Base-by-base conservation (phyloP, 1,140 invertebrate genomes). In the Colletes latitarsis region DNA sequence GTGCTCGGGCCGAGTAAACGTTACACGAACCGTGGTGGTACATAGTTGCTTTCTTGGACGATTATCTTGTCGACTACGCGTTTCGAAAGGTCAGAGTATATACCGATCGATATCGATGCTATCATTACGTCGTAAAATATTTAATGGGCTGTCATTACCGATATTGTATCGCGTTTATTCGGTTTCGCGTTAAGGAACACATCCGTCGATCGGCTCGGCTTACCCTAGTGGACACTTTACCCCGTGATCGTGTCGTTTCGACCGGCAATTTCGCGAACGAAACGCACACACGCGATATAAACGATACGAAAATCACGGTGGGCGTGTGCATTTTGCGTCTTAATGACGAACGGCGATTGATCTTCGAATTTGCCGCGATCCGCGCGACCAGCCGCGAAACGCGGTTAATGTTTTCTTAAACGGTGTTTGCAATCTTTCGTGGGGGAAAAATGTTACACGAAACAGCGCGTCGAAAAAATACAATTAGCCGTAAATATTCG, bases 141-240 rank as follows among this genome's bases (percentile, higher is more conserved):
- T 81, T 81, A 77, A 81, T 77, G 75, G 30, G 39, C 49, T 55
- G 68, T 72, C 80, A 71, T 82, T 82, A 82, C 80, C 30, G 62
- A 82, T 77, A 82, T 82, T 77, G 75, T 78, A 78, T 82, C 75
- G 52, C 80, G 60, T 82, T 77, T 66, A 77, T 57, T 19, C 30
- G 0, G 74, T 4, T 19, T 15, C 53, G 68, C 46, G 72, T 69
- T 58, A 77, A 76, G 52, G 46, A 77, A 66, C 21, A 19, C 62
- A 64, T 64, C 43, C 10, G 80, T 12, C 39, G 55, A 64, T 66
- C 69, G 14, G 0, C 63, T 15, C 4, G 19, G 3, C 5, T 4
- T n/a, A 14, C 6, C 21, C 17, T 0, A 6, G 17, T 4, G 41
- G 15, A 19, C 63, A 17, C 12, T 10, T 17, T 57, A 3, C 2